Percentiles rank a stretch among this genome's conserved stretches.
These are phyloP conservation scores for Aphelinus atriplicis DNA, from an alignment of 1,140 invertebrate species.

Conservation along the genomic window DNA sequence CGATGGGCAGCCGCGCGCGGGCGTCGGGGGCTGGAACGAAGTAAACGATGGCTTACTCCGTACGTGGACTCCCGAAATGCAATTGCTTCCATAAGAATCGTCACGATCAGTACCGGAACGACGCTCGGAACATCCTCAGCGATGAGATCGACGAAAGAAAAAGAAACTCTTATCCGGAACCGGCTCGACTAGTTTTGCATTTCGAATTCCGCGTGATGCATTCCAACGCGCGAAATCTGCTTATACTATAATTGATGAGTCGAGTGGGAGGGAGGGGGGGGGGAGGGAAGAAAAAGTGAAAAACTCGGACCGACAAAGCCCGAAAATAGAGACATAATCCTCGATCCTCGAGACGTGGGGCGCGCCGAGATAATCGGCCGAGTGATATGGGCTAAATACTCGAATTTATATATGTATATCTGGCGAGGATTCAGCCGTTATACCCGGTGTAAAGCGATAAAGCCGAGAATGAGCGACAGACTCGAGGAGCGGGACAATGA, in stretches of 20 bases:
- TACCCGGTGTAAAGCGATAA: background rate
- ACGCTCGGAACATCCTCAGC: no score
- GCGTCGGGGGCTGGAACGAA: no score
- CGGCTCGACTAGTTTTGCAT: no score
- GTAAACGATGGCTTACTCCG: no score
- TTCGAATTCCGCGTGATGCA: no score
- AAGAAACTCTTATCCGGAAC: no score
- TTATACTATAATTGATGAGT: constrained; percentile 6
- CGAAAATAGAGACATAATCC: constrained; percentile 13
- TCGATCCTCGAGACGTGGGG: constrained; percentile 12
- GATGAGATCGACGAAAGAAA: no score
- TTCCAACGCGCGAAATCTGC: background rate
- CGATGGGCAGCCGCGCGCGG: no score
- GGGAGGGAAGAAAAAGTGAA: background rate
- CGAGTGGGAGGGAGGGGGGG: no score
- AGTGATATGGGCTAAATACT: background rate
- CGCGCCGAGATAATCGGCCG: constrained; percentile 6
- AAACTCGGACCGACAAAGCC: background rate
- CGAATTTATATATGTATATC: constrained; percentile 19
- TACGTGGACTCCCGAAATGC: no score
- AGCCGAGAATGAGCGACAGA: background rate
- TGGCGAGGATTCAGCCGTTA: background rate
- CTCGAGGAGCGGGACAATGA: background rate
- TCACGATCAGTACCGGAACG: no score
- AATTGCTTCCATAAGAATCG: no score